Conservation (phyloP, 2,888 invertebrate genomes). For the Heterodera filipjevi region DNA sequence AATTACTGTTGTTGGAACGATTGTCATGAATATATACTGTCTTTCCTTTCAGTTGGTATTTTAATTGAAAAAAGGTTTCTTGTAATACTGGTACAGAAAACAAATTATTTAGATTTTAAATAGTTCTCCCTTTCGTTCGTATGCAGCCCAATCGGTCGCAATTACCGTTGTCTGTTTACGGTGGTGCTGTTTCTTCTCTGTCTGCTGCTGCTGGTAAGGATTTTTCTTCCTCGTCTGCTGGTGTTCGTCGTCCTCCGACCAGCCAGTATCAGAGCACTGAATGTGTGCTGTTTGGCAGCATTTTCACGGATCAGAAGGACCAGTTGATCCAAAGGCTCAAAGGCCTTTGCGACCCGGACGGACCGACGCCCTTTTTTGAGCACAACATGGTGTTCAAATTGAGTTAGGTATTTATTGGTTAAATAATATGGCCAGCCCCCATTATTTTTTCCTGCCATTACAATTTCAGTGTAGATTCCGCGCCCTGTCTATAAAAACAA, state of each 20-base stretch:
- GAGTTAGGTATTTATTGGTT: constrained; percentile 24
- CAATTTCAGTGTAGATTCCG: no score
- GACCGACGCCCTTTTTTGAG: constrained; percentile 33
- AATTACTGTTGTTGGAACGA: no score
- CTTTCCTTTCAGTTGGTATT: no score
- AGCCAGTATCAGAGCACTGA: constrained; percentile 37
- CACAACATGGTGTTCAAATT: constrained; percentile 39
- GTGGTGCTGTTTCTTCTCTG: not conserved
- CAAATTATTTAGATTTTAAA: no score
- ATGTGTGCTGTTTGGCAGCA: constrained; percentile 41
- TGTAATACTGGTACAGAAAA: no score
- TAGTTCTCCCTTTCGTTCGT: no score
- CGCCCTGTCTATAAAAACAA: no score
- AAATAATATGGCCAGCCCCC: no score
- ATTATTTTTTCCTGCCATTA: no score
- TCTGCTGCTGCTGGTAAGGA: constrained; percentile 6
- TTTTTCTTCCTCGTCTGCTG: not conserved
- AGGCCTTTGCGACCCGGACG: constrained; percentile 47
- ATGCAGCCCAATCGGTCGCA: constrained; percentile 8
- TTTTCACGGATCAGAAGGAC: constrained; percentile 32
- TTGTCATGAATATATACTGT: no score
- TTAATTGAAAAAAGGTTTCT: no score
- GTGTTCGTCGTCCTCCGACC: constrained; percentile 8
- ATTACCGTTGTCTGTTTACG: constrained; percentile 12
- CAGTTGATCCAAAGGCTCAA: constrained; percentile 43